Base-by-base conservation (phyloP, 2,797 vertebrate species). In the Spinibarbus caldwelli region DNA sequence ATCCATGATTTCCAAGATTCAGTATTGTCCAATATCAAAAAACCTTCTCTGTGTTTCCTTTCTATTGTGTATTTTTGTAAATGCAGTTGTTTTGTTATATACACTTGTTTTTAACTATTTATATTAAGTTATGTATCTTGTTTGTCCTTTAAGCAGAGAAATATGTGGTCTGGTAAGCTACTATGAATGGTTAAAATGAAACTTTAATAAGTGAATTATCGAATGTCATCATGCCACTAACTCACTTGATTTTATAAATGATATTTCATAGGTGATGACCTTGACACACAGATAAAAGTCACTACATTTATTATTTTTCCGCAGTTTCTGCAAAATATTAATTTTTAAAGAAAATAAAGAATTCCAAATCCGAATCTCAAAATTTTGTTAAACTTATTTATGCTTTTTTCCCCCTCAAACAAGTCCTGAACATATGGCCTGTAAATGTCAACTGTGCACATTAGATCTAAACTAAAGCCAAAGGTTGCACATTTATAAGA, bases 41-140 rank as follows among this genome's bases (percentile, higher is more conserved):
- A 21, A 57, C 23, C n/a, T 72, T 54, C 19, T 71, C 31, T 66
- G 7, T 67, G 15, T 62, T 43, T 67, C 0, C 47, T 26, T 82
- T 57, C 21, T 72, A 43, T 52, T 84, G 66, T 85, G 26, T 85
- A 93, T 85, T 94, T 94, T 94, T 97, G 95, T 97, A 97, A 96
- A 96, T 70, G 45, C 45, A 23, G n/a, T 83, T 67, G 23, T 67
- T 52, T 83, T 76, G 59, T 96, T 95, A 95, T 95, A 91, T 89
- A 93, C 90, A 91, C 88, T 93, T 93, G 95, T 93, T 94, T 96
- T 94, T 94, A 92, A 95, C 94, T 97, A 99, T 98, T 99, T 99
- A 98, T 98, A 96, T 95, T 94, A 95, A 90, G 86, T 90, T 89
- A 91, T 88, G 81, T 90, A 88, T 80, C 82, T 88, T 86, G 78